phyloP scores from a whole-genome alignment of 2,797 vertebrate genomes.

The Lophotriccus pileatus region DNA sequence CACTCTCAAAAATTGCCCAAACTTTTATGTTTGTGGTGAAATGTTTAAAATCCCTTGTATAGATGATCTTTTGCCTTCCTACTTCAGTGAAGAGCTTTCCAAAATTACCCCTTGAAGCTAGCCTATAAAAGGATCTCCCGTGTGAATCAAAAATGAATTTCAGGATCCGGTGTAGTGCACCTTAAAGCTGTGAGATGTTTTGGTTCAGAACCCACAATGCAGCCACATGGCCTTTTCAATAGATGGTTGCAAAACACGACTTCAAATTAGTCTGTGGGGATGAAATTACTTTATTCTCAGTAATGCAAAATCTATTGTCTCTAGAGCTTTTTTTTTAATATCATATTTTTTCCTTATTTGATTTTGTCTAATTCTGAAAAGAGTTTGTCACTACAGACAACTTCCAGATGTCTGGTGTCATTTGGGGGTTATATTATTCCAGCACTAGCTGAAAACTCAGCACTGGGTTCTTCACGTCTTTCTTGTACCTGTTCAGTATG shows the following conservation, averaged over 20 bases:
- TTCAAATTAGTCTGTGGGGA: background rate
- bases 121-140: background rate
- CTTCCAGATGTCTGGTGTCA: background rate
- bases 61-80: background rate
- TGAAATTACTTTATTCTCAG: background rate
- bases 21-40: background rate
- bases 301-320: background rate
- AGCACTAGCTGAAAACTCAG: background rate
- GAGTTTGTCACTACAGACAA: background rate
- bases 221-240: background rate
- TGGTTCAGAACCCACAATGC: background rate
- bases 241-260: background rate
- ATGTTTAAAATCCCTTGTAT: background rate
- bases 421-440: background rate
- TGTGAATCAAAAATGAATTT: background rate
- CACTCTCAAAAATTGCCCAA: background rate
- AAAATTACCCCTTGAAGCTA: background rate
- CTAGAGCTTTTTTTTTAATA: background rate
- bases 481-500: background rate
- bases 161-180: background rate
- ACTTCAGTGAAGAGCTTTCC: background rate
- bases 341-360: background rate
- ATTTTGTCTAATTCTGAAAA: background rate
- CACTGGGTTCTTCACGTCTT: background rate
- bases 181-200: background rate